A percentile compares a stretch with the other conserved stretches of the same genome.
phyloP scores from a whole-genome alignment of 2,113 vertebrate genomes.

The Tiliqua scincoides region DNA sequence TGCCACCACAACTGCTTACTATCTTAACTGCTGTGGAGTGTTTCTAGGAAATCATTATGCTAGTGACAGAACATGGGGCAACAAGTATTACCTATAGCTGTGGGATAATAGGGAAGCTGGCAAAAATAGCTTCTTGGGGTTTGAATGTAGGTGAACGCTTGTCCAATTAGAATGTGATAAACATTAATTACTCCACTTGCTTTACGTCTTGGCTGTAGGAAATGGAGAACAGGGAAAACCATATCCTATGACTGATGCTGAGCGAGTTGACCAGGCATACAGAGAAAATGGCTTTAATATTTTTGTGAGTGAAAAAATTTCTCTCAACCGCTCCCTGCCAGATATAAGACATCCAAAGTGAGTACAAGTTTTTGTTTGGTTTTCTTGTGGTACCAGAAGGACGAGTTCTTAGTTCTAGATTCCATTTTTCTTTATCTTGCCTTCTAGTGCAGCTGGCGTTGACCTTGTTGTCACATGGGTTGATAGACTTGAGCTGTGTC shows the following conservation, averaged over 20 bases:
- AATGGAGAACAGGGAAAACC: constrained; percentile 93
- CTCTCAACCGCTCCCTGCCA: constrained; percentile 94
- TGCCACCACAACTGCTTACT: not conserved
- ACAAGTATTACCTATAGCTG: not conserved
- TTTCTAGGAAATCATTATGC: constrained; percentile 35
- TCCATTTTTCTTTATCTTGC: not conserved
- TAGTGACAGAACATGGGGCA: not conserved
- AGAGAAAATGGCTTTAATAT: constrained; percentile 99
- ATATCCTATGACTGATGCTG: constrained; percentile 88
- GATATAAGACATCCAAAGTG: constrained; percentile 96
- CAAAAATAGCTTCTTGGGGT: constrained; percentile 22
- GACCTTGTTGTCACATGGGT: not conserved
- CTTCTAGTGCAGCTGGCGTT: not conserved
- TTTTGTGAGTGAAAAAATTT: constrained; percentile 95
- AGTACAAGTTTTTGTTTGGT: constrained; percentile 68
- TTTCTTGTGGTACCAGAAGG: accelerated
- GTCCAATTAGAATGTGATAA: constrained; percentile 46
- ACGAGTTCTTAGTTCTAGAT: constrained; percentile 10
- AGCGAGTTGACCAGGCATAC: constrained; percentile 93
- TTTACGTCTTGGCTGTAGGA: constrained; percentile 76
- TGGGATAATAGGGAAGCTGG: constrained; percentile 1
- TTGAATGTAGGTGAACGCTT: constrained; percentile 26
- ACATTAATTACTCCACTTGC: constrained; percentile 40
- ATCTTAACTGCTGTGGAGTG: not conserved
- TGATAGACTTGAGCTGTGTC: not conserved